Evolutionary conservation across 2,113 vertebrate species (phyloP).

Genomic region (Macrotus californicus): DNA sequence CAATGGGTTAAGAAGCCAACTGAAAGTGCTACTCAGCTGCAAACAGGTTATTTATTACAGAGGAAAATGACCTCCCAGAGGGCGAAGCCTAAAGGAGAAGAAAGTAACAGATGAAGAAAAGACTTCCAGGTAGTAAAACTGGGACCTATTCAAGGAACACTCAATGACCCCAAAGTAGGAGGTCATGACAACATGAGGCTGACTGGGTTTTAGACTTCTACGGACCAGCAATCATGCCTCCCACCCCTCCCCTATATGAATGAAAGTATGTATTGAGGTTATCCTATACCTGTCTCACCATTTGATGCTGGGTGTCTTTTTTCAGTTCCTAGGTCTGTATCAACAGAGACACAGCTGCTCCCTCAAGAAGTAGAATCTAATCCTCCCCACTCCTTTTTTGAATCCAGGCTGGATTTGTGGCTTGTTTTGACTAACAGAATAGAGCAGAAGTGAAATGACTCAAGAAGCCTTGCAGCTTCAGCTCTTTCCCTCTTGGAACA

Average conservation of each 20-base stretch:
- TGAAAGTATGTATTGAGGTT: not conserved
- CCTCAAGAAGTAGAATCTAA: not conserved
- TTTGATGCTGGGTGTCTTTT: not conserved
- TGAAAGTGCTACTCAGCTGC: not conserved
- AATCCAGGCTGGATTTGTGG: not conserved
- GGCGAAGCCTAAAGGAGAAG: not conserved
- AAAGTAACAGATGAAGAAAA: not conserved
- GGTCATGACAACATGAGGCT: not conserved
- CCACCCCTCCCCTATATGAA: not conserved
- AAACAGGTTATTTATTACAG: not conserved
- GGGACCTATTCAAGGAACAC: not conserved
- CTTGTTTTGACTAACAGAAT: conserved; percentile 6
- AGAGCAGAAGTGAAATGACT: not conserved
- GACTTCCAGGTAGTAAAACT: not conserved
- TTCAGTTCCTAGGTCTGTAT: not conserved
- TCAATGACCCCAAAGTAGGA: not conserved
- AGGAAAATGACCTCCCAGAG: not conserved
- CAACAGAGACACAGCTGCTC: not conserved
- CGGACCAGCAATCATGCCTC: not conserved
- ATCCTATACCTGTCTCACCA: not conserved
- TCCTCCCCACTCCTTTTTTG: not conserved
- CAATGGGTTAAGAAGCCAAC: not conserved
- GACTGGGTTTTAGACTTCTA: not conserved
- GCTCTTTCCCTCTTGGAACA: not conserved
- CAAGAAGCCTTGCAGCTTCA: not conserved